Conservation (phyloP, 2,113 vertebrate species). For the Pygoscelis adeliae region DNA sequence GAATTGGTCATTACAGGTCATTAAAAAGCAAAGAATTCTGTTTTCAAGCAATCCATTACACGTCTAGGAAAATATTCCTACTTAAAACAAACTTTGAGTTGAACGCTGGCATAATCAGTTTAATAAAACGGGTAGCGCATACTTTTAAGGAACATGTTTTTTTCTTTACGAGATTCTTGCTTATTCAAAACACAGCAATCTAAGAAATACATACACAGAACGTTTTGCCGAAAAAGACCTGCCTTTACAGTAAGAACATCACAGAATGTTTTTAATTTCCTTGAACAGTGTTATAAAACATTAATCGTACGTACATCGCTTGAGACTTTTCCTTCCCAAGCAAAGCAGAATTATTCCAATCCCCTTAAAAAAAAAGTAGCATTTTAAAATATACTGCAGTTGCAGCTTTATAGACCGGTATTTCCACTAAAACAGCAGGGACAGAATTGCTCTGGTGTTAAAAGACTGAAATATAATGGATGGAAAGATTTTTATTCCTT, state of each 20-base stretch:
- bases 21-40: slow-evolving; percentile 67
- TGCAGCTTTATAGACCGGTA: slow-evolving; percentile 51
- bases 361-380: slow-evolving; percentile 26
- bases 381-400: slow-evolving; percentile 58
- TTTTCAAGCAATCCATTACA: slow-evolving; percentile 70
- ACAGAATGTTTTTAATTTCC: slow-evolving; percentile 74
- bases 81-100: slow-evolving; percentile 46
- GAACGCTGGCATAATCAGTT: slow-evolving; percentile 56
- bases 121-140: slow-evolving; percentile 54
- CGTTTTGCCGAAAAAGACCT: slow-evolving; percentile 39
- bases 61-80: slow-evolving; percentile 63
- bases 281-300: slow-evolving; percentile 72
- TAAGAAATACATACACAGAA: slow-evolving; percentile 63
- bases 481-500: slow-evolving; percentile 62
- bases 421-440: slow-evolving; percentile 70
- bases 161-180: slow-evolving; percentile 68
- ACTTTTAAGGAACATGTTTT: slow-evolving; percentile 59
- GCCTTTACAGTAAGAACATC: slow-evolving; percentile 53
- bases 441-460: slow-evolving; percentile 61
- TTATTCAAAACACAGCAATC: slow-evolving; percentile 69
- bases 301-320: slow-evolving; percentile 41
- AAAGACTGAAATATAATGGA: slow-evolving; percentile 60
- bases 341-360: slow-evolving; percentile 64
- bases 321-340: slow-evolving; percentile 64
- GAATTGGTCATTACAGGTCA: slow-evolving; percentile 66